Conservation (phyloP, 1,140 invertebrate genomes). For the Philaenus spumarius region DNA sequence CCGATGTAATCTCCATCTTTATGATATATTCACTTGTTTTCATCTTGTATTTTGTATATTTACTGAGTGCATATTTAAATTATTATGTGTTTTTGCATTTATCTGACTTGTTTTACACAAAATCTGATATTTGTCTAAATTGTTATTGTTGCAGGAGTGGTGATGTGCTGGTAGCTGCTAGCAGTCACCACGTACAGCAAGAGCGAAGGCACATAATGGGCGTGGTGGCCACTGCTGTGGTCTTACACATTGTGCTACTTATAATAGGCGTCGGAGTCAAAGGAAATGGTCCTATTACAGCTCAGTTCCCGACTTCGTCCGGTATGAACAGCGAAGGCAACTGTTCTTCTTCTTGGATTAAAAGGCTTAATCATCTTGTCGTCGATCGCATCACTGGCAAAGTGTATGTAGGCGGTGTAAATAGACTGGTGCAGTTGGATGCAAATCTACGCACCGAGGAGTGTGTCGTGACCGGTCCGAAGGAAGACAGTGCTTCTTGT, state of each 20-base stretch:
- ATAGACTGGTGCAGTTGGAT: constrained; percentile 50
- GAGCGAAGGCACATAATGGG: constrained; percentile 17
- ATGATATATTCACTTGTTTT: too few species aligned
- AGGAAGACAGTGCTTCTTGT: constrained; percentile 78
- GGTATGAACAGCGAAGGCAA: neutral
- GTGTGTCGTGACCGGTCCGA: constrained; percentile 53
- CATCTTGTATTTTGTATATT: too few species aligned
- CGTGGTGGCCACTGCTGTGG: constrained; percentile 15
- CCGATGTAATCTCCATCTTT: too few species aligned
- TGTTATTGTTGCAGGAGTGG: constrained; percentile 2
- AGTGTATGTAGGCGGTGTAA: constrained; percentile 52
- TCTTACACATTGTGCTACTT: neutral
- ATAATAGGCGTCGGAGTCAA: neutral
- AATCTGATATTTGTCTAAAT: too few species aligned
- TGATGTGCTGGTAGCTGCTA: constrained; percentile 10
- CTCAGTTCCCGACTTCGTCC: constrained; percentile 21
- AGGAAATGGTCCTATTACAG: constrained; percentile 3
- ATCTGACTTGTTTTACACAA: too few species aligned
- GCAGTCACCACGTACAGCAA: constrained; percentile 1
- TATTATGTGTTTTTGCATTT: too few species aligned
- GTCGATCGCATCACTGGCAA: constrained; percentile 44
- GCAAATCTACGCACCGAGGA: constrained; percentile 41
- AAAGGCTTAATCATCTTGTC: constrained; percentile 41
- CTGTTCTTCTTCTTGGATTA: constrained; percentile 17
- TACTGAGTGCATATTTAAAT: too few species aligned